Percentiles rank a stretch among this genome's conserved stretches.
These are phyloP conservation scores for Harpagoxenus sublaevis DNA, from an alignment of 2,888 invertebrate genomes.

Conservation along the genomic window DNA sequence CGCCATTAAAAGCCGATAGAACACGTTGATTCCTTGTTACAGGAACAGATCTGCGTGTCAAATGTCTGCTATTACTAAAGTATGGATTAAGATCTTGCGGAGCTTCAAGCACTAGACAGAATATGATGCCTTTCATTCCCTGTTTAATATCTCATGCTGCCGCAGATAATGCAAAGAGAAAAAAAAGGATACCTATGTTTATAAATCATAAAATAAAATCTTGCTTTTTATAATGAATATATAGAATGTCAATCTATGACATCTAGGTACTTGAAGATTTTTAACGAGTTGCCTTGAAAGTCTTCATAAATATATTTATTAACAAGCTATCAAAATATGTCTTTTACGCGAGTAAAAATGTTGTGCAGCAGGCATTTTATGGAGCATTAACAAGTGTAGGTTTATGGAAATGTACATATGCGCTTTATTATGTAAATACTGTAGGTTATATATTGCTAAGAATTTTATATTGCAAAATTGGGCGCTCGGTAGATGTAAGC, in stretches of 20 bases:
- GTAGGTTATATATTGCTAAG: background rate
- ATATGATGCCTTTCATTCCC: background rate
- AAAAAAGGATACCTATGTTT: background rate
- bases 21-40: conserved; percentile 12
- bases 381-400: background rate
- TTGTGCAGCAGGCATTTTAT: background rate
- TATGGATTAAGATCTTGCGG: conserved; percentile 31
- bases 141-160: background rate
- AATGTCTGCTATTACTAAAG: conserved; percentile 21
- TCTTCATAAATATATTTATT: background rate
- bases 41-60: background rate
- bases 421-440: background rate
- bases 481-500: background rate
- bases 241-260: background rate
- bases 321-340: background rate
- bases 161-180: background rate
- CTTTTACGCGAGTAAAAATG: background rate
- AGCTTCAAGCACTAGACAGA: background rate
- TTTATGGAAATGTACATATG: background rate
- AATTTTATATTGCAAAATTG: conserved; percentile 3
- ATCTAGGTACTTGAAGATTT: background rate
- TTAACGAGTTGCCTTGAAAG: background rate
- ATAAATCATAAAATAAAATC: conserved; percentile 12
- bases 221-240: background rate
- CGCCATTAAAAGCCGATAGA: background rate